A percentile compares a stretch with the other conserved stretches of the same genome.
Conservation (phyloP, 2,888 invertebrate species). For the Encarsia formosa region DNA sequence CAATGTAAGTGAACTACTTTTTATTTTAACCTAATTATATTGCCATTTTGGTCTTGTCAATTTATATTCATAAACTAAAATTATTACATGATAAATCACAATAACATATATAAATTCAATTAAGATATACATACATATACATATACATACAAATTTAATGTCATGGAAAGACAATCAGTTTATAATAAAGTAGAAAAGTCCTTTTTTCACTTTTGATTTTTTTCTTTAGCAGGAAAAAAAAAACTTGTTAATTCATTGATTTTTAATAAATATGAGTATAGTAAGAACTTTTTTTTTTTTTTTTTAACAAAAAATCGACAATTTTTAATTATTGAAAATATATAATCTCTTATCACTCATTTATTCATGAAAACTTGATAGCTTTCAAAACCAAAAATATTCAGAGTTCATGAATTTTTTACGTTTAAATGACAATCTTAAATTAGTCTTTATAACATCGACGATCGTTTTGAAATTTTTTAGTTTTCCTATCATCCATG, state of each 20-base stretch:
- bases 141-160: slow-evolving; percentile 13
- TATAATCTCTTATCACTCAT: slow-evolving; percentile 19
- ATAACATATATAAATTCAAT: slow-evolving; percentile 15
- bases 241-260: no score
- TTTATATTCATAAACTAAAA: slow-evolving; percentile 7
- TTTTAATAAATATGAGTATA: no score
- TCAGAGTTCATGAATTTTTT: no score
- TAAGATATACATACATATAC: slow-evolving; percentile 18
- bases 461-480: slow-evolving; percentile 18
- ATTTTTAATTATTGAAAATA: slow-evolving; percentile 23
- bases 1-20: slow-evolving; percentile 13
- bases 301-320: slow-evolving; percentile 14
- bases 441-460: slow-evolving; percentile 21
- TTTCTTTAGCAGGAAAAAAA: no score
- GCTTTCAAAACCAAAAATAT: no score
- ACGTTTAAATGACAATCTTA: slow-evolving; percentile 12
- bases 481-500: slow-evolving; percentile 16
- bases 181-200: no score
- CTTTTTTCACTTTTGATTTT: no score
- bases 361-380: slow-evolving; percentile 12
- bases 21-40: slow-evolving; percentile 18
- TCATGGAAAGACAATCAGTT: slow-evolving; percentile 12
- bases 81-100: slow-evolving; percentile 18
- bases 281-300: no score
- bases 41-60: no score